Percentiles rank a stretch among this genome's conserved stretches.
Conservation (phyloP, 2,113 vertebrate species). For the Megaptera novaeangliae region DNA sequence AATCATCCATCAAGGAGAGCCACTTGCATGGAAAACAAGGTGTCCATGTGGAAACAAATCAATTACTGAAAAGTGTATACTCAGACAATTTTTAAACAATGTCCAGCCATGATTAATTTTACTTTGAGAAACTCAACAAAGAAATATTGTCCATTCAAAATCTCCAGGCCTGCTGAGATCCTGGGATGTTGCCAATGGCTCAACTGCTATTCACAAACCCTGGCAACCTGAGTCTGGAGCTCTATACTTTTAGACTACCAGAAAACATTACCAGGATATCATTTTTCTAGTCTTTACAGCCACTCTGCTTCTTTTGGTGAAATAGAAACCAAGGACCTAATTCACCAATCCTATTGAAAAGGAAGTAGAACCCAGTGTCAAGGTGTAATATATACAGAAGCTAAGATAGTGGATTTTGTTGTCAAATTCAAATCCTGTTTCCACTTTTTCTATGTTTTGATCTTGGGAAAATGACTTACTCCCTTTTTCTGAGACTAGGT, state of each 20-base stretch:
- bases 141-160: conserved; percentile 41
- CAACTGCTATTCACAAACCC: background rate
- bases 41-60: conserved; percentile 50
- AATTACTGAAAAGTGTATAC: conserved; percentile 41
- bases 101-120: conserved; percentile 56
- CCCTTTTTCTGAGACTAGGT: background rate
- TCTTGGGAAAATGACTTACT: background rate
- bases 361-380: background rate
- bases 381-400: background rate
- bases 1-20: background rate
- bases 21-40: conserved; percentile 24
- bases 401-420: background rate
- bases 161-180: conserved; percentile 31
- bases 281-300: background rate
- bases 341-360: background rate
- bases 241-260: background rate
- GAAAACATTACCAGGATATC: background rate
- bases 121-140: conserved; percentile 47
- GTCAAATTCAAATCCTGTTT: background rate
- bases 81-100: conserved; percentile 47
- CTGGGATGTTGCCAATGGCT: conserved; percentile 19
- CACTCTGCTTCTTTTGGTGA: background rate
- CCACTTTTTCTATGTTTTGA: background rate
- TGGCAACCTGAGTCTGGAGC: background rate
- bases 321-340: background rate